Base-by-base conservation (phyloP, 2,113 vertebrate genomes). In the Ondatra zibethicus region DNA sequence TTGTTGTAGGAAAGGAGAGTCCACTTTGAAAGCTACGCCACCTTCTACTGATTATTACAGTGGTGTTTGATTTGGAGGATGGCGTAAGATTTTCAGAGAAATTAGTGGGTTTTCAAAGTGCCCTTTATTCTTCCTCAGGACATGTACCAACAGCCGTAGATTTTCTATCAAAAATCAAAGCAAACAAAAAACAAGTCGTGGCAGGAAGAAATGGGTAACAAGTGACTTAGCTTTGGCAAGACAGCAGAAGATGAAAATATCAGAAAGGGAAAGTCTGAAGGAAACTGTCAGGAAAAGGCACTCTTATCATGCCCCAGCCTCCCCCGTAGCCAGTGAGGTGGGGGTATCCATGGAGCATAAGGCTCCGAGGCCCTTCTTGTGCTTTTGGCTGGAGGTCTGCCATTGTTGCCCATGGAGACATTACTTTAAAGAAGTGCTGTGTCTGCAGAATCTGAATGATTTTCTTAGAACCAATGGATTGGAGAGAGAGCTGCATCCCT, bases 391-490 rank as follows among this genome's bases (percentile, higher is more conserved):
- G 96, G 97, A 68, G 84, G 91, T 55, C 95, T 98, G 98, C 98
- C 98, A 98, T 97, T 96, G 96, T 97, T 91, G 96, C 97, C 96
- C 96, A 66, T 94, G 76, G 88, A 98, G 98, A 98, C 42, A 95
- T 66, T 94, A 96, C 93, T 98, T 97, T 45, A 96, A 97, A 97
- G 70, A 85, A 96, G 27, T 96, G 96, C 91, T 86, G 93, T 1
- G 1, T 97, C 88, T 92, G 52, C 63, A 97, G 94, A 1, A 0
- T 94, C 50, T 12, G 70, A 93, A 61, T 21, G 68, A 82, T 97
- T 97, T 97, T 95, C 29, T 97, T 85, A 95, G 84, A 97, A 52
- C 95, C 91, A 82, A 45, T 39, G 14, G 72, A 93, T 95, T 39
- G 42, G 97, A 85, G 36, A 36, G 93, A 84, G 61, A 93, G 88